A percentile compares a stretch with the other conserved stretches of the same genome.
Evolutionary conservation across 2,113 vertebrate genomes (phyloP).

Genomic region (Prietella phreatophila): DNA sequence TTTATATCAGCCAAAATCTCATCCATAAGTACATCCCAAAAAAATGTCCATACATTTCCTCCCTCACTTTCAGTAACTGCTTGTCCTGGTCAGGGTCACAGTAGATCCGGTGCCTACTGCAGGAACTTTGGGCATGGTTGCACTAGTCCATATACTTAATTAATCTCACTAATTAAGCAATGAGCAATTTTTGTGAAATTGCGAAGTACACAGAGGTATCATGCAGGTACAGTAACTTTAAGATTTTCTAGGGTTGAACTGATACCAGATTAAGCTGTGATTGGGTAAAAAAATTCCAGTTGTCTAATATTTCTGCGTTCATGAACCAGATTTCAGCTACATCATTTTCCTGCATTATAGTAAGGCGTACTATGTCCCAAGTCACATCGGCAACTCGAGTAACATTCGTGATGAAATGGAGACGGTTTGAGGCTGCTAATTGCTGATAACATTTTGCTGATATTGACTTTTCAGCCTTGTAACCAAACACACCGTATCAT

Average conservation of each 20-base stretch:
- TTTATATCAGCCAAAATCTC: background rate
- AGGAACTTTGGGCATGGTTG: background rate
- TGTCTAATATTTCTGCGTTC: background rate
- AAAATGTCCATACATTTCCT: background rate
- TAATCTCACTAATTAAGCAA: background rate
- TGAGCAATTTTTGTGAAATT: background rate
- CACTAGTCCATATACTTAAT: background rate
- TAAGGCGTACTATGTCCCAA: background rate
- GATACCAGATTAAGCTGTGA: no score
- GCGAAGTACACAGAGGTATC: background rate
- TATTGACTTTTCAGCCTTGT: background rate
- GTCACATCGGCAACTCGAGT: conserved; percentile 6
- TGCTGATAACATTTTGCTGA: background rate
- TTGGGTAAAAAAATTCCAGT: no score
- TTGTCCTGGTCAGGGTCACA: background rate
- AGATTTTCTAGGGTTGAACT: no score
- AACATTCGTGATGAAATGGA: conserved; percentile 13
- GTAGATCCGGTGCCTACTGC: background rate
- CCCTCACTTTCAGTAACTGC: background rate
- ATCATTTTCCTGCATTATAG: background rate
- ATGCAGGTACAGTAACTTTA: background rate
- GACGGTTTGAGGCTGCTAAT: background rate
- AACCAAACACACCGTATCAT: background rate
- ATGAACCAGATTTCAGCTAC: background rate
- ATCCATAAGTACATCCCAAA: background rate